These are phyloP conservation scores for Bombycilla garrulus DNA, from an alignment of 2,113 vertebrate genomes.

Conservation along the genomic window DNA sequence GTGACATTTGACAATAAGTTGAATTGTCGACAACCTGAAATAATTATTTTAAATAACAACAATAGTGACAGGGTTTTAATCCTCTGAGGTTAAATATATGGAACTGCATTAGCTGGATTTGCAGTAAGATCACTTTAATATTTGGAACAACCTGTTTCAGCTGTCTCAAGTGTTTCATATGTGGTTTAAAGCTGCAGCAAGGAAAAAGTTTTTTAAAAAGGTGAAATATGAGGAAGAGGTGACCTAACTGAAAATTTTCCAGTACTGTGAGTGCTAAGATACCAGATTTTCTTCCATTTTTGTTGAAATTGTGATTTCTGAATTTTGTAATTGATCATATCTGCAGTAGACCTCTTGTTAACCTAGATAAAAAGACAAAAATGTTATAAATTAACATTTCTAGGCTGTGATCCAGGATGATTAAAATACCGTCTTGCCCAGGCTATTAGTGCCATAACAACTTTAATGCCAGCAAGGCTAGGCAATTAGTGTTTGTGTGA, in stretches of 20 bases:
- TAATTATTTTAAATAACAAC: not conserved
- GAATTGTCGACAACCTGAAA: not conserved
- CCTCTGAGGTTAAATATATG: not conserved
- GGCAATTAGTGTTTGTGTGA: not conserved
- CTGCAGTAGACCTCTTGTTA: not conserved
- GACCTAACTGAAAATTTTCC: not conserved
- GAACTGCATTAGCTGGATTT: not conserved
- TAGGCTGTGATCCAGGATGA: not conserved
- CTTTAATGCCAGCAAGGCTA: not conserved
- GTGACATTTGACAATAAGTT: not conserved
- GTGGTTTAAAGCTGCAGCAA: not conserved
- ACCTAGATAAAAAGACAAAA: not conserved
- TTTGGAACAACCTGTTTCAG: not conserved
- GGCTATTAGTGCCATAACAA: constrained; percentile 5
- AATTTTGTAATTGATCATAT: not conserved
- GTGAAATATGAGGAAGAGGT: not conserved
- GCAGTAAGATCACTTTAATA: not conserved
- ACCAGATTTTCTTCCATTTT: not conserved
- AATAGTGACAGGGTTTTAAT: not conserved
- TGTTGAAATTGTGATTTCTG: not conserved
- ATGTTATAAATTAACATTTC: not conserved
- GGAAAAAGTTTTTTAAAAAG: not conserved
- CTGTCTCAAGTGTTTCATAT: not conserved
- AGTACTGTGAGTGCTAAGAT: not conserved
- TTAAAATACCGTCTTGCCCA: constrained; percentile 27